phyloP scores from a whole-genome alignment of 2,113 vertebrate genomes.

The Myrmecophaga tridactyla region DNA sequence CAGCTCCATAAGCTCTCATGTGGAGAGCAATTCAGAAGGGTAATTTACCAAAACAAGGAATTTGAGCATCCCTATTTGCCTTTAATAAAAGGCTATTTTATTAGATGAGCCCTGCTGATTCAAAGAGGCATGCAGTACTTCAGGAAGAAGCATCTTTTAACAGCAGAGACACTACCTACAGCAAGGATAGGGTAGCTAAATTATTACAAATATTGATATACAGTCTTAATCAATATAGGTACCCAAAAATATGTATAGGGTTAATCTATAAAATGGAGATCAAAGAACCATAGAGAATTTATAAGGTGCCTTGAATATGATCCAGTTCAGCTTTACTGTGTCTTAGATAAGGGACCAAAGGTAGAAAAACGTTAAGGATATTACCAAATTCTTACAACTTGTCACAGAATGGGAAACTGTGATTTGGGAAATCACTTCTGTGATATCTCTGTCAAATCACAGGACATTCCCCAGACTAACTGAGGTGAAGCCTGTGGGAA shows the following conservation, averaged over 20 bases:
- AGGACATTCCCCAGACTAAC: background rate
- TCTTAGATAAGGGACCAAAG: background rate
- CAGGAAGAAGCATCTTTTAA: no score
- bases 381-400: background rate
- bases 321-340: background rate
- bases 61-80: no score
- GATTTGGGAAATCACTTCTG: background rate
- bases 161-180: background rate
- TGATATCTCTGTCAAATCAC: background rate
- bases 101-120: no score
- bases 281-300: background rate
- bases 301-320: background rate
- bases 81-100: no score
- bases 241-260: background rate
- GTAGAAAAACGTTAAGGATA: background rate
- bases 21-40: no score
- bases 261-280: background rate
- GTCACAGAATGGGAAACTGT: accelerated
- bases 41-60: no score
- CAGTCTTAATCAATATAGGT: background rate
- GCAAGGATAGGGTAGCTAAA: background rate
- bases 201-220: background rate
- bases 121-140: no score
- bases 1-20: background rate
- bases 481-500: background rate